phyloP scores from a whole-genome alignment of 2,888 invertebrate genomes.

The Helobdella robusta region DNA sequence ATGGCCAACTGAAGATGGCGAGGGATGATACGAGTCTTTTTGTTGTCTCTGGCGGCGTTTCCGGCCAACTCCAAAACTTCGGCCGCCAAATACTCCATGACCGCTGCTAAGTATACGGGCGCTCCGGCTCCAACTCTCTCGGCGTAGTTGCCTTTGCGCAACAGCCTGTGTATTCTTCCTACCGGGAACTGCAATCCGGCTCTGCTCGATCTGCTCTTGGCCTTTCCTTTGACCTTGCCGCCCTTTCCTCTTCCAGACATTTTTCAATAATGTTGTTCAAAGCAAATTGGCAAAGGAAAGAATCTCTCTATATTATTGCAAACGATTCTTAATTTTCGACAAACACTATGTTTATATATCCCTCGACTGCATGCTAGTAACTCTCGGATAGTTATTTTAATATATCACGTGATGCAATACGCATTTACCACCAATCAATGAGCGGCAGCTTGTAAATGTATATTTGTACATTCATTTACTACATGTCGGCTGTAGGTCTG shows the following conservation, averaged over 20 bases:
- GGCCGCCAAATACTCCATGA: constrained; percentile 55
- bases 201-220: constrained; percentile 46
- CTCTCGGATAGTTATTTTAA: too few species aligned
- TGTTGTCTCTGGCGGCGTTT: constrained; percentile 54
- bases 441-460: too few species aligned
- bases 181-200: constrained; percentile 51
- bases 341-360: too few species aligned
- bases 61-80: constrained; percentile 54
- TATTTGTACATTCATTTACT: too few species aligned
- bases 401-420: too few species aligned
- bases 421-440: too few species aligned
- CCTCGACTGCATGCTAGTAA: too few species aligned
- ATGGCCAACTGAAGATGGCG: constrained; percentile 68
- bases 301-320: too few species aligned
- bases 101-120: constrained; percentile 50
- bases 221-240: constrained; percentile 48
- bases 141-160: constrained; percentile 50
- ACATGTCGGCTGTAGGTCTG: too few species aligned
- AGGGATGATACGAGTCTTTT: constrained; percentile 62
- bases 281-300: too few species aligned
- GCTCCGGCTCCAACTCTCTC: constrained; percentile 50
- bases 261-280: too few species aligned
- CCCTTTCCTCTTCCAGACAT: constrained; percentile 52
- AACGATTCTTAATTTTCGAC: too few species aligned
- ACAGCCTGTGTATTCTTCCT: constrained; percentile 49